Evolutionary conservation across 2,888 invertebrate species (phyloP).

Genomic region (Teleogryllus oceanicus): DNA sequence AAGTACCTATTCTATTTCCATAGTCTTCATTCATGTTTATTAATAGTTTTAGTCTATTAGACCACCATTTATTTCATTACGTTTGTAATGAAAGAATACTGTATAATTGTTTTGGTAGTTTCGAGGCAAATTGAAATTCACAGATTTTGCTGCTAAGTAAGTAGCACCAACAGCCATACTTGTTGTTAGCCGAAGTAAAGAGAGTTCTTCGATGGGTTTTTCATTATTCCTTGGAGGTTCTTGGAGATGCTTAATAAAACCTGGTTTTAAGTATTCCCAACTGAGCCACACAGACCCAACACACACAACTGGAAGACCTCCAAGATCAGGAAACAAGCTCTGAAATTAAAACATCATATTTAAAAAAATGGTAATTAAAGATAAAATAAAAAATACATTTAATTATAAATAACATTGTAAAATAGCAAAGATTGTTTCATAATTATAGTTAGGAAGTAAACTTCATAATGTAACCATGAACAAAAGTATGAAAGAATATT

Average conservation of each 20-base stretch:
- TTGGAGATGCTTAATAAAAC: slow-evolving; percentile 59
- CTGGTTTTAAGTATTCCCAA: slow-evolving; percentile 74
- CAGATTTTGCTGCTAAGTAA: slow-evolving; percentile 73
- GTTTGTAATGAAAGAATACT: slow-evolving; percentile 60
- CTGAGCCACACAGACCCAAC: slow-evolving; percentile 95
- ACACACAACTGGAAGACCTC: slow-evolving; percentile 72
- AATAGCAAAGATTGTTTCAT: neutral
- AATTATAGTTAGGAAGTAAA: neutral
- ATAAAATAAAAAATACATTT: neutral
- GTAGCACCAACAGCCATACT: slow-evolving; percentile 83
- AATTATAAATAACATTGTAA: neutral
- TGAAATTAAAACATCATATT: neutral
- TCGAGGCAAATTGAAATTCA: slow-evolving; percentile 61
- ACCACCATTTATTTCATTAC: neutral
- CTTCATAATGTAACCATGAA: neutral
- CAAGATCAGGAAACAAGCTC: neutral
- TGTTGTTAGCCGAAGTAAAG: slow-evolving; percentile 66
- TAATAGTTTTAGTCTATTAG: neutral
- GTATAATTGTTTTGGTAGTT: slow-evolving; percentile 54
- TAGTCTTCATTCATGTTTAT: neutral
- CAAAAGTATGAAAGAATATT: too few relatives aligned
- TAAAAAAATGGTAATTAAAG: neutral
- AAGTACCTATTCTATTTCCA: too few relatives aligned
- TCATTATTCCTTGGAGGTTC: slow-evolving; percentile 40
- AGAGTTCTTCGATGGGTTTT: slow-evolving; percentile 54